These are phyloP conservation scores for Arizona elegans DNA, from an alignment of 2,113 vertebrate species.

Conservation along the genomic window DNA sequence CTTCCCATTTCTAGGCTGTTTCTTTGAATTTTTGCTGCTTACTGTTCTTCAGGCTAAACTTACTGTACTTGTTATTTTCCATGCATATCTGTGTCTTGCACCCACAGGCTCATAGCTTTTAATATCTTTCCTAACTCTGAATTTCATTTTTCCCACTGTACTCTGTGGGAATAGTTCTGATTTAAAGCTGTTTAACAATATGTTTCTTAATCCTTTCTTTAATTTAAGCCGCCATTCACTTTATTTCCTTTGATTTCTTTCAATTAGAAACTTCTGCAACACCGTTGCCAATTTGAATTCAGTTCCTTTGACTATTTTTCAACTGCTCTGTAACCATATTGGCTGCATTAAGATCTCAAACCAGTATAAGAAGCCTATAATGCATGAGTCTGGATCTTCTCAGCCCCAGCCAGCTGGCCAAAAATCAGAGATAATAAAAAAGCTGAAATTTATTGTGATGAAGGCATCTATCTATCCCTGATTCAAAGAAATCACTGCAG, in stretches of 20 bases:
- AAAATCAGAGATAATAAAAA: not conserved
- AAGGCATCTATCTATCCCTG: too few species aligned
- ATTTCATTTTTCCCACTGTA: too few species aligned
- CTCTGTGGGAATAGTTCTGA: too few species aligned
- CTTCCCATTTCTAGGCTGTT: too few species aligned
- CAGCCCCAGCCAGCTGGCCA: not conserved
- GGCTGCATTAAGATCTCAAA: not conserved
- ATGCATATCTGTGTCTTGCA: too few species aligned
- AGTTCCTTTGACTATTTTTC: not conserved
- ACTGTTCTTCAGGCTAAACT: too few species aligned
- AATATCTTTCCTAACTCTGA: too few species aligned
- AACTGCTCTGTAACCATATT: not conserved
- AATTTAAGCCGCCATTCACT: not conserved
- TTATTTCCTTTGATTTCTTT: not conserved
- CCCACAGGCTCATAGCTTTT: too few species aligned
- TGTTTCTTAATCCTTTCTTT: too few species aligned
- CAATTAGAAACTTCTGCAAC: not conserved
- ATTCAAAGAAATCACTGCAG: not conserved
- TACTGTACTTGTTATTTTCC: too few species aligned
- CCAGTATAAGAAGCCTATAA: not conserved
- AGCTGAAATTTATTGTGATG: not conserved
- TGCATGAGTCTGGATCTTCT: not conserved
- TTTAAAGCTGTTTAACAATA: too few species aligned
- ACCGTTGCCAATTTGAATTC: not conserved
- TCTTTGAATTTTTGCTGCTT: too few species aligned